These are phyloP conservation scores for Dendrocincla tyrannina DNA, from an alignment of 2,797 vertebrate genomes.

Conservation along the genomic window DNA sequence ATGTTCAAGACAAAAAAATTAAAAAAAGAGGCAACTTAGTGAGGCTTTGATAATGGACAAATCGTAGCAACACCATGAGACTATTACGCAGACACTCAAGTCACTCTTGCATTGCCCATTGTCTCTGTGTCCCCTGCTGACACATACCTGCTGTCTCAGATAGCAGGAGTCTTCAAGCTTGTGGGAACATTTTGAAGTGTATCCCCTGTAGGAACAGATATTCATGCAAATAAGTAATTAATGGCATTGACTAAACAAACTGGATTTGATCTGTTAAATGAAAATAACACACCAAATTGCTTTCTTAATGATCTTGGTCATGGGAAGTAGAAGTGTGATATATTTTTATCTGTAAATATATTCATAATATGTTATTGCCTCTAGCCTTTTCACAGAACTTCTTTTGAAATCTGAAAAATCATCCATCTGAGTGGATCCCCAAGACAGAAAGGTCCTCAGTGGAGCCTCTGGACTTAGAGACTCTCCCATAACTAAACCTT, in stretches of 20 bases:
- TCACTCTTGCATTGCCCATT: accelerated
- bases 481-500: background rate
- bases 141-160: background rate
- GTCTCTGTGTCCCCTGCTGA: background rate
- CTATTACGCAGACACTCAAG: background rate
- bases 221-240: slow-evolving; percentile 16
- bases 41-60: background rate
- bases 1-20: background rate
- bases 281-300: slow-evolving; percentile 6
- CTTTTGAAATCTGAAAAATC: background rate
- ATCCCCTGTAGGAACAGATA: background rate
- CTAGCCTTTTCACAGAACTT: background rate
- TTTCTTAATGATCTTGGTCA: slow-evolving; percentile 18
- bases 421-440: background rate
- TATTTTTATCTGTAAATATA: slow-evolving; percentile 1
- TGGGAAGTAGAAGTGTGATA: background rate
- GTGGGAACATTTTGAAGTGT: background rate
- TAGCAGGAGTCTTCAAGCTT: background rate
- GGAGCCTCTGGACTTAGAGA: background rate
- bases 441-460: background rate
- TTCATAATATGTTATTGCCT: background rate
- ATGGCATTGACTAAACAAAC: slow-evolving; percentile 1
- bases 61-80: background rate
- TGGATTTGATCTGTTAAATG: slow-evolving; percentile 27
- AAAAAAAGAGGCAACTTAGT: background rate